Conservation (phyloP, 2,888 invertebrate species). For the Athripsodes cinereus region DNA sequence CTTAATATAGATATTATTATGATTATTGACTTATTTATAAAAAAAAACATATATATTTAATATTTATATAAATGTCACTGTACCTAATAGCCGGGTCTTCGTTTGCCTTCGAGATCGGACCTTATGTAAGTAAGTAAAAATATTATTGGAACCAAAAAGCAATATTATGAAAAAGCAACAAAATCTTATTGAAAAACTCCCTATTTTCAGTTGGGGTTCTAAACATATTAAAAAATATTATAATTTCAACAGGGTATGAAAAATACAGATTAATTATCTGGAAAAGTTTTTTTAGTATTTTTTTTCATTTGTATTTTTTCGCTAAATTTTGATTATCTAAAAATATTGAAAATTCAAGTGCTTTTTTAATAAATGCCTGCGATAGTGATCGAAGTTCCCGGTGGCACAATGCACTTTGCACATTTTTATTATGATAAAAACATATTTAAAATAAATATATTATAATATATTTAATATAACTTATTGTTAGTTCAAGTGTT, state of each 20-base stretch:
- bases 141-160: neutral
- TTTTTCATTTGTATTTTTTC: neutral
- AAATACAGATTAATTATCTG: neutral
- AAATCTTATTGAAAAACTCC: no score
- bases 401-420: conserved; percentile 28
- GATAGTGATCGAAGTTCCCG: conserved; percentile 21
- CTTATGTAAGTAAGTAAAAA: neutral
- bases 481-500: conserved; percentile 6
- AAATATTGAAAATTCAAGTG: conserved; percentile 5
- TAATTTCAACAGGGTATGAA: no score
- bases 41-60: conserved; percentile 13
- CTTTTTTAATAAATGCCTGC: conserved; percentile 10
- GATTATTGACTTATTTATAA: conserved; percentile 20
- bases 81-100: conserved; percentile 27
- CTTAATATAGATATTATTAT: neutral
- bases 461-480: neutral
- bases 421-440: conserved; percentile 5
- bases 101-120: conserved; percentile 10
- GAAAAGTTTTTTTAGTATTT: neutral
- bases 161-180: conserved; percentile 6
- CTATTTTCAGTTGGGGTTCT: no score
- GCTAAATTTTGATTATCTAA: conserved; percentile 6
- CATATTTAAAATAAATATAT: neutral
- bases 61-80: conserved; percentile 23
- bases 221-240: no score